Evolutionary conservation across 2,888 invertebrate genomes (phyloP).

Genomic region (Cosmia pyralina): DNA sequence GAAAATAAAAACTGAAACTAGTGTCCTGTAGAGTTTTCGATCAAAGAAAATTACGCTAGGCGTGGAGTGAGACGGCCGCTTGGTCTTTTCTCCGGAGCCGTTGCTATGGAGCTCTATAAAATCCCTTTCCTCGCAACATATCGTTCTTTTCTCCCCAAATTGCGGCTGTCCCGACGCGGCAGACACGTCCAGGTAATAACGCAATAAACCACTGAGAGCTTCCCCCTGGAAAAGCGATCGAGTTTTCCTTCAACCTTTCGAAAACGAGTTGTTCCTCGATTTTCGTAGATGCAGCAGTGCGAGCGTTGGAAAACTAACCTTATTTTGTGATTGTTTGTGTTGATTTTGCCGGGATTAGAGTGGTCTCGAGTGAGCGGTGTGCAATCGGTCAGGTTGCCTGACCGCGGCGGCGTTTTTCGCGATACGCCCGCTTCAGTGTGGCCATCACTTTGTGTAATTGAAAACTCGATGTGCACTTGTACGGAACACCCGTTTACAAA

Average conservation of each 20-base stretch:
- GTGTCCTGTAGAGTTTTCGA: constrained; percentile 84
- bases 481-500: constrained; percentile 84
- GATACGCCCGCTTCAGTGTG: constrained; percentile 81
- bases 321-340: constrained; percentile 78
- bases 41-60: constrained; percentile 87
- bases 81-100: constrained; percentile 81
- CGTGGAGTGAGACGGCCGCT: constrained; percentile 75
- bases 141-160: constrained; percentile 88
- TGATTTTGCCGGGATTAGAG: constrained; percentile 72
- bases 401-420: constrained; percentile 86
- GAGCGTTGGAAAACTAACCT: constrained; percentile 78
- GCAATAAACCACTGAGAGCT: constrained; percentile 90
- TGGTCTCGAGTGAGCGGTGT: constrained; percentile 76
- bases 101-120: constrained; percentile 83
- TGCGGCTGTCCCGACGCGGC: constrained; percentile 88
- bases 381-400: constrained; percentile 85
- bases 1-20: constrained; percentile 85
- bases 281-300: constrained; percentile 72
- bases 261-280: constrained; percentile 86
- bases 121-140: constrained; percentile 88
- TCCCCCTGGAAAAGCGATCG: constrained; percentile 89
- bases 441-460: constrained; percentile 90
- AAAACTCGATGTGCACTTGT: constrained; percentile 89
- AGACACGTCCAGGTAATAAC: constrained; percentile 90
- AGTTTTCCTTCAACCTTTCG: constrained; percentile 89